These are phyloP conservation scores for Portevinia maculata DNA, from an alignment of 2,888 invertebrate species.

Conservation along the genomic window DNA sequence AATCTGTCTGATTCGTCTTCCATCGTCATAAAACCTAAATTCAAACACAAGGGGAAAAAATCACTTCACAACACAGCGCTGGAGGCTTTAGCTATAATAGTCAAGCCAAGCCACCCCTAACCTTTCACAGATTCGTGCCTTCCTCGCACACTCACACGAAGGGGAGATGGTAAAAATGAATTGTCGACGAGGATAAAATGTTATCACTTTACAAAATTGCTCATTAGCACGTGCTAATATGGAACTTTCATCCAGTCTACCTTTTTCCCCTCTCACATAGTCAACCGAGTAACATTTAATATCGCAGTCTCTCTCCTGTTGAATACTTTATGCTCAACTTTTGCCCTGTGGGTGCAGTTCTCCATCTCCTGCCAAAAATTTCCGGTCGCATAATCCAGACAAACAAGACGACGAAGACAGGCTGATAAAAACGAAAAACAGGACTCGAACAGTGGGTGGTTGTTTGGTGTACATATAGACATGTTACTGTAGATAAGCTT, in stretches of 20 bases:
- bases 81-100: constrained; percentile 9
- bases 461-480: neutral
- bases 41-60: constrained; percentile 29
- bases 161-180: constrained; percentile 58
- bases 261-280: constrained; percentile 30
- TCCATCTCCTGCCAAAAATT: constrained; percentile 71
- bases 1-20: constrained; percentile 23
- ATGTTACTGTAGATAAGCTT: constrained; percentile 63
- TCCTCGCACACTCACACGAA: neutral
- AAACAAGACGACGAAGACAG: constrained; percentile 59
- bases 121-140: constrained; percentile 22
- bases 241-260: constrained; percentile 70
- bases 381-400: constrained; percentile 72
- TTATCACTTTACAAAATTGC: constrained; percentile 76
- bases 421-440: constrained; percentile 28
- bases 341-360: constrained; percentile 73
- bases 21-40: constrained; percentile 47
- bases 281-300: constrained; percentile 35
- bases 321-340: constrained; percentile 72
- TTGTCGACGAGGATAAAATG: constrained; percentile 73
- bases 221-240: constrained; percentile 76
- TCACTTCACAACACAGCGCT: constrained; percentile 51
- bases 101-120: constrained; percentile 42
- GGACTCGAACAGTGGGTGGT: neutral
- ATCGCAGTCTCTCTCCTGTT: constrained; percentile 40